Base-by-base conservation (phyloP, 2,113 vertebrate species). In the Clinocottus analis region DNA sequence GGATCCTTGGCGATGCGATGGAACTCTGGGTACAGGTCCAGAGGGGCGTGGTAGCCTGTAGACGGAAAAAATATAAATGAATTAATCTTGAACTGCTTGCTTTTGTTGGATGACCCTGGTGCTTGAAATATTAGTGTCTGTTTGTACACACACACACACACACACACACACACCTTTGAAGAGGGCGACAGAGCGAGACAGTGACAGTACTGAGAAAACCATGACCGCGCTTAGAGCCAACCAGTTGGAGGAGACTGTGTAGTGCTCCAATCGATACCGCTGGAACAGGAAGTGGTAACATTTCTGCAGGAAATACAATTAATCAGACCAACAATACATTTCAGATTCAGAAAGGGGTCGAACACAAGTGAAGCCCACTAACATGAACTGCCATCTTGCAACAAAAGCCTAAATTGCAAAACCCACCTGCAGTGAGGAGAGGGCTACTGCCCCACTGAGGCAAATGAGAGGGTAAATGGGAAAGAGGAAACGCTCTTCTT, bases 271-370 rank as follows among this genome's bases (percentile, higher is more conserved):
- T 60, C 97, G 95, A 84, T 99, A 98, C 14, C 97, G 95, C 87
- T 99, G 97, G 94, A 99, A 99, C 77, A 97, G 84, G 91, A 98
- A 99, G 93, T 99, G 98, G 94, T 99, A 99, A 87, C 97, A 99
- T 94, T 99, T 99, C 98, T 99, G 94, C 75, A 74, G 81, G 6
- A 60, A 87, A 83, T 47, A 19, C 88, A 73, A 84, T 1, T 0
- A 7, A 71, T 47, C 6, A 31, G 19, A 23, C 35, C 11, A 25
- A 51, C 9, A 1, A 55, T 14, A 7, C 1, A 43, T 27, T 19
- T 33, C 3, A 37, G 3, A 62, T 17, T 29, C 19, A 9, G 35
- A 56, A 76, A 45, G 21, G 12, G 2, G 16, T 0, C 55, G 2
- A 7, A 63, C 47, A 77, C 6, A n/a, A 45, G 51, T 66, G 0